Base-by-base conservation (phyloP, 2,888 invertebrate species). In the Copidosoma aretas region DNA sequence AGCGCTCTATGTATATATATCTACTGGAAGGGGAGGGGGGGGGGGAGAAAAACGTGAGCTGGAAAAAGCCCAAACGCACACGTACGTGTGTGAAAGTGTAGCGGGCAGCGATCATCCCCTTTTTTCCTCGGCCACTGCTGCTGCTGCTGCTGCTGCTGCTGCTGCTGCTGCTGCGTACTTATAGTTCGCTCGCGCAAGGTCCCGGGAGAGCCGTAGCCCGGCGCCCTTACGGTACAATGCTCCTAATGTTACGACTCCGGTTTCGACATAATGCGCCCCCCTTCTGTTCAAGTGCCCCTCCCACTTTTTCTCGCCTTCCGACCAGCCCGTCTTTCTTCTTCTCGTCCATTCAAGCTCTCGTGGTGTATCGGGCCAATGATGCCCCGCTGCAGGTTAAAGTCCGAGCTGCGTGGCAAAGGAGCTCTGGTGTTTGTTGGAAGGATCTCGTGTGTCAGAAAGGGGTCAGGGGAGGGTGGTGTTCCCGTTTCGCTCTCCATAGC, bases 241-340 rank as follows among this genome's bases (percentile, higher is more conserved):
- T 81, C 80, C 83, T 83, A 83, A 83, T 83, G 82, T 83, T 83
- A 83, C 80, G 77, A 76, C 80, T 82, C 80, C 79, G 76, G 81
- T 83, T 82, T 81, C 81, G 77, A 81, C 80, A 81, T 82, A 81
- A 82, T 82, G 81, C 78, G 79, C 77, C 77, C 73, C 46, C 70
- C 8, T 32, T 32, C 32, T 32, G 32, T 32, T 32, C 32, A 8
- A 32, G 32, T 32, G 32, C 32, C 32, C 32, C 32, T 32, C 32
- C 8, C 32, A 3, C n/a, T 24, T 43, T 15, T 52, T 46, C 15
- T 32, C n/a, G n/a, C n/a, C n/a, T n/a, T n/a, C n/a, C n/a, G n/a
- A n/a, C 8, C 32, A 32, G 32, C 4, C 3, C 32, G 3, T 32
- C 32, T 32, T 32, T 32, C 32, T 32, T 32, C 8, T 32, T 32